Evolutionary conservation across 2,113 vertebrate genomes (phyloP).

Genomic region (Xerus inauris): DNA sequence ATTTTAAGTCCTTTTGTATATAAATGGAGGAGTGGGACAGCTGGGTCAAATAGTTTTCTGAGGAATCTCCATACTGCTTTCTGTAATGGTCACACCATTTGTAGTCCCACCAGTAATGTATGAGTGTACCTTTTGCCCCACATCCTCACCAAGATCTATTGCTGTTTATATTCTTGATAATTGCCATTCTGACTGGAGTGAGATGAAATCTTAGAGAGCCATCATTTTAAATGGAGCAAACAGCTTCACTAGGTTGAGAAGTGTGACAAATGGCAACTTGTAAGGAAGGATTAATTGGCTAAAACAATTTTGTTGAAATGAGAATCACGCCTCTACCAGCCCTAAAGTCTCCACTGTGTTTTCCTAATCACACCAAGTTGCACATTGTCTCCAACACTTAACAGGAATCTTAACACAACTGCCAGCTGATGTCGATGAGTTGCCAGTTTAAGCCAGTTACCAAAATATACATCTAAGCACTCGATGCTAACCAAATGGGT

Average conservation of each 20-base stretch:
- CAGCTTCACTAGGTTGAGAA: neutral
- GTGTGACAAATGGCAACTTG: neutral
- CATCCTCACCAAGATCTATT: no score
- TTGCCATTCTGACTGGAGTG: no score
- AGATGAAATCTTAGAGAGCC: neutral
- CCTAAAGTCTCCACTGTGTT: accelerated
- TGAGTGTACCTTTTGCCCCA: no score
- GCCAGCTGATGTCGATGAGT: neutral
- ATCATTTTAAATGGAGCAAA: neutral
- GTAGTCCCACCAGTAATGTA: no score
- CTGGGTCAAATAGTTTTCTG: no score
- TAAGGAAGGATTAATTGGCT: neutral
- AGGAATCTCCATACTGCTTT: no score
- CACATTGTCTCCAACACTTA: neutral
- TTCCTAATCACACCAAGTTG: neutral
- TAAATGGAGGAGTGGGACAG: no score
- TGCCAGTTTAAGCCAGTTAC: neutral
- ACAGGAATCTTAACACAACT: neutral
- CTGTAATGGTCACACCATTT: no score
- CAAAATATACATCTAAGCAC: neutral
- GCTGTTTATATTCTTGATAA: no score
- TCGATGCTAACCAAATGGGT: neutral
- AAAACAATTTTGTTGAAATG: neutral
- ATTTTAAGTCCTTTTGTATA: no score
- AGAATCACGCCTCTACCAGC: neutral